A percentile compares a stretch with the other conserved stretches of the same genome.
Evolutionary conservation across 2,113 vertebrate species (phyloP).

Genomic region (Platanista minor): DNA sequence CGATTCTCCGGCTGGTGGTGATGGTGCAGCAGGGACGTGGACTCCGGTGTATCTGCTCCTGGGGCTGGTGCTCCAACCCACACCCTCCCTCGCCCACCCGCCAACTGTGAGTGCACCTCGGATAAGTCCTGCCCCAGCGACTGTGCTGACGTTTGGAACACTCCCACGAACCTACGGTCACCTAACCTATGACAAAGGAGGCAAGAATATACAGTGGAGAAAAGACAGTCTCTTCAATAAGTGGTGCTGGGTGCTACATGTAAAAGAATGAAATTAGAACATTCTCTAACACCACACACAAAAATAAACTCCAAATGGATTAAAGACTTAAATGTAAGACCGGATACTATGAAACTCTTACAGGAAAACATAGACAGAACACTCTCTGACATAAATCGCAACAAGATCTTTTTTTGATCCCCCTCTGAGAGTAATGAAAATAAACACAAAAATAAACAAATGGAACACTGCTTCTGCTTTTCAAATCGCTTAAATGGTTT

Average conservation of each 20-base stretch:
- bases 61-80: neutral
- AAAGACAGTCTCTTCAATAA: no score
- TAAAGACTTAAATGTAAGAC: neutral
- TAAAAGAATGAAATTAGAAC: neutral
- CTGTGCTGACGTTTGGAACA: neutral
- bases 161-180: neutral
- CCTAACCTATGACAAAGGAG: neutral
- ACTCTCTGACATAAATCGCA: neutral
- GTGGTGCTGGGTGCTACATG: neutral
- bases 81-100: fast-evolving
- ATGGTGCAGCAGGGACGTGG: no score
- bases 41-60: neutral
- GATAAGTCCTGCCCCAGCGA: fast-evolving
- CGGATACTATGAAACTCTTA: neutral
- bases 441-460: neutral
- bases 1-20: fast-evolving
- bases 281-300: neutral
- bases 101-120: neutral
- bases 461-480: neutral
- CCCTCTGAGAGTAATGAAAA: neutral
- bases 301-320: neutral
- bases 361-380: neutral
- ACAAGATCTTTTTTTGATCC: neutral
- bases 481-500: neutral
- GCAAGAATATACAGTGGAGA: no score